A percentile compares a stretch with the other conserved stretches of the same genome.
Evolutionary conservation across 1,140 invertebrate species (phyloP).

Genomic region (Carposina sasakii): DNA sequence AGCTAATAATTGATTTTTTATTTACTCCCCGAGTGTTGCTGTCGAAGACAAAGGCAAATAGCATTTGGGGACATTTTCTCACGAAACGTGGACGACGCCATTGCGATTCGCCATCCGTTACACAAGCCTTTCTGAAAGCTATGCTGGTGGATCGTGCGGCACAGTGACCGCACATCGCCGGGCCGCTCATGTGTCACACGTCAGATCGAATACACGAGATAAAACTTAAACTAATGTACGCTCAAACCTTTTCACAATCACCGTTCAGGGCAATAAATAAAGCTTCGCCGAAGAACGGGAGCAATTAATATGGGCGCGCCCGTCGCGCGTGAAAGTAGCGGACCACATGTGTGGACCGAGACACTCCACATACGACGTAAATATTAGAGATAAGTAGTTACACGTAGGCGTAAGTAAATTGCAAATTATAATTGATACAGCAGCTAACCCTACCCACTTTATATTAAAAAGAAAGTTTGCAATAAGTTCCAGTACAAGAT

Average conservation of each 20-base stretch:
- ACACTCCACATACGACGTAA: too few relatives aligned
- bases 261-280: conserved; percentile 63
- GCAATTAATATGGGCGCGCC: conserved; percentile 70
- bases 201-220: conserved; percentile 56
- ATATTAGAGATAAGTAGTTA: too few relatives aligned
- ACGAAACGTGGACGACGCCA: conserved; percentile 27
- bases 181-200: conserved; percentile 44
- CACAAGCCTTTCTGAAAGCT: conserved; percentile 21
- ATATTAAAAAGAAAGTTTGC: too few relatives aligned
- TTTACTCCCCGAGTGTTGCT: conserved; percentile 54
- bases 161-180: conserved; percentile 1
- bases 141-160: conserved; percentile 8
- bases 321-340: conserved; percentile 62
- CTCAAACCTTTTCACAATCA: conserved; percentile 66
- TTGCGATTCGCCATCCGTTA: conserved; percentile 18
- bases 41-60: conserved; percentile 46
- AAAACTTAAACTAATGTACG: conserved; percentile 63
- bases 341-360: conserved; percentile 40
- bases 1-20: conserved; percentile 66
- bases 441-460: background rate
- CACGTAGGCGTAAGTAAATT: conserved; percentile 1
- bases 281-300: conserved; percentile 68
- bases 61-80: conserved; percentile 44
- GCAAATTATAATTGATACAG: conserved; percentile 4
- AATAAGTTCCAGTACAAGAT: too few relatives aligned